Base-by-base conservation (phyloP, 92 coral and sea anemone genomes). In the Diadumene lineata region DNA sequence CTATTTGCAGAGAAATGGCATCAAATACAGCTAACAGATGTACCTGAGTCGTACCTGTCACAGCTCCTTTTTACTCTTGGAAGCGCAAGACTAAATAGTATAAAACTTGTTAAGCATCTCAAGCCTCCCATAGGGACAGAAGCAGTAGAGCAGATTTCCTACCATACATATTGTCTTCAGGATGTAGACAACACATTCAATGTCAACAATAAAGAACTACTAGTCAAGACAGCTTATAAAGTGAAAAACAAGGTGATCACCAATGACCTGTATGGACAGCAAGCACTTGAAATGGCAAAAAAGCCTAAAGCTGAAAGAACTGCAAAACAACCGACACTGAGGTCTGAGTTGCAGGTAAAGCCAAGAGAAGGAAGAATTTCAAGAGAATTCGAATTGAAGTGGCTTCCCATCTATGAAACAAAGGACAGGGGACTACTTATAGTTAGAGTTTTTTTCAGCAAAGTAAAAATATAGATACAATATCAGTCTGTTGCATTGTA, bases 361-460 rank as follows among this genome's bases (percentile, higher is more conserved):
- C 57, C 64, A 31, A 79, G 80, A 67, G 51, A 72, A 34, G 84
- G 80, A 0, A 70, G 88, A 72, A 74, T 79, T 51, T 79, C 88
- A 57, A 64, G 88, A 62, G 84, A 84, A 62, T 78, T 60, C 44
- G 88, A 84, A 66, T 68, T 79, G 60, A 84, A 79, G 66, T 84
- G 88, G 88, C 19, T 84, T 26, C 88, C 88, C 33, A 50, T 79
- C 33, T 84, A 50, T 64, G 55, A 64, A 57, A 43, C 68, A 65
- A 68, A 84, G 3, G 27, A 64, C 31, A 79, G 72, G 46, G 88
- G 88, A 43, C 53, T 67, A 30, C 67, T 84, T 23, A 79, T 83
- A 32, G 50, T 79, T 17, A 78, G 80, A 73, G 18, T 84, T 44
- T 84, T 63, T 75, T 64, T 83, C 43, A 82, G 73, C 18, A 83